A percentile compares a stretch with the other conserved stretches of the same genome.
Conservation (phyloP, 1,140 invertebrate genomes). For the Calosoma granatense region DNA sequence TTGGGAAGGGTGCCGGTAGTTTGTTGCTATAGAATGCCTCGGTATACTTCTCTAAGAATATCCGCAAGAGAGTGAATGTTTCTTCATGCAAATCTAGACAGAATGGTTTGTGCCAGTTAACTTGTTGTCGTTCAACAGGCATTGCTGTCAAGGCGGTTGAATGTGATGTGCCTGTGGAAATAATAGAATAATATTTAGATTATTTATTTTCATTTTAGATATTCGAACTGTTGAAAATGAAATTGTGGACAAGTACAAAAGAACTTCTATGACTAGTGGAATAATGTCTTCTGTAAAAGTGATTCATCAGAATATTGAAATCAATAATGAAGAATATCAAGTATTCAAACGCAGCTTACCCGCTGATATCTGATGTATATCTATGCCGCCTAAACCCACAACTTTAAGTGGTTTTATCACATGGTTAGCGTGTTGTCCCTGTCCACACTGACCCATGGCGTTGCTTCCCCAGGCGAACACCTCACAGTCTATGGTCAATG, state of each 20-base stretch:
- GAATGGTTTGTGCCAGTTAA: slow-evolving; percentile 48
- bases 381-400: slow-evolving; percentile 46
- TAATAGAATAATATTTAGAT: not conserved
- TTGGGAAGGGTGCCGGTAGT: slow-evolving; percentile 38
- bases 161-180: slow-evolving; percentile 41
- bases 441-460: slow-evolving; percentile 60
- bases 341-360: slow-evolving; percentile 27
- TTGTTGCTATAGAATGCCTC: slow-evolving; percentile 36
- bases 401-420: slow-evolving; percentile 51
- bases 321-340: not conserved
- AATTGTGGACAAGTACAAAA: not conserved
- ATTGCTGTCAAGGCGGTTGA: slow-evolving; percentile 57
- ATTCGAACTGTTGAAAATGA: too few relatives aligned
- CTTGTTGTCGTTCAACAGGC: slow-evolving; percentile 42
- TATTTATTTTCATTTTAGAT: not conserved
- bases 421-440: slow-evolving; percentile 53
- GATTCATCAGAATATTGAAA: not conserved
- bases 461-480: slow-evolving; percentile 57
- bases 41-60: slow-evolving; percentile 50
- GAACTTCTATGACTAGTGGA: not conserved
- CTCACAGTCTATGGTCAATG: slow-evolving; percentile 43
- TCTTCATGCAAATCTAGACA: slow-evolving; percentile 53
- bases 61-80: slow-evolving; percentile 45
- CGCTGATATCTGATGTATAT: slow-evolving; percentile 53
- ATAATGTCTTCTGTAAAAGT: not conserved